phyloP scores from a whole-genome alignment of 2,113 vertebrate species.

The Microtus pennsylvanicus region DNA sequence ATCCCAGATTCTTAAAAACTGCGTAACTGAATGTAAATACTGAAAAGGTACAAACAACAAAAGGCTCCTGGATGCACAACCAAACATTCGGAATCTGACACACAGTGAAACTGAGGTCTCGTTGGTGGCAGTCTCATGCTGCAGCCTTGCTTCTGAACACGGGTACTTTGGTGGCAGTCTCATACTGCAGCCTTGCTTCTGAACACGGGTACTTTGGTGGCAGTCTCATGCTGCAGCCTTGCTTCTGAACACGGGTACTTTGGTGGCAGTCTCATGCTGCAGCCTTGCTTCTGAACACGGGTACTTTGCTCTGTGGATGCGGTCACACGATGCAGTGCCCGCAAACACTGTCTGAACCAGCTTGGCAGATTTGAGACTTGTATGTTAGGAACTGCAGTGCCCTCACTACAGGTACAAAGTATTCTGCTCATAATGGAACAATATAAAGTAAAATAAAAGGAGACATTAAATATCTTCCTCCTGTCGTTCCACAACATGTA shows the following conservation, averaged over 20 bases:
- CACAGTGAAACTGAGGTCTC: background rate
- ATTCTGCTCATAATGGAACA: background rate
- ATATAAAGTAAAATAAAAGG: background rate
- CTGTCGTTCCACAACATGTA: background rate
- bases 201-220: background rate
- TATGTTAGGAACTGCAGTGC: background rate
- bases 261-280: background rate
- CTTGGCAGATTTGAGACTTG: background rate
- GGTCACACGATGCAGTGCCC: background rate
- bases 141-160: background rate
- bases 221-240: background rate
- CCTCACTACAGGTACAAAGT: background rate
- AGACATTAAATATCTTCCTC: background rate
- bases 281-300: no score
- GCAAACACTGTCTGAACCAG: background rate
- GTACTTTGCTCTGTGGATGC: no score
- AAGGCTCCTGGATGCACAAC: background rate
- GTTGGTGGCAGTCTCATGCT: background rate
- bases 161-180: background rate
- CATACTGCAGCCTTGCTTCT: background rate
- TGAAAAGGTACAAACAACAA: background rate
- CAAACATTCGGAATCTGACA: background rate
- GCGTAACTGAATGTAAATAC: background rate
- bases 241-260: no score
- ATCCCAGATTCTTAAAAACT: background rate